Evolutionary conservation across 1,140 invertebrate genomes (phyloP), one percentile per base, ranked within the genome.

Genomic region (Dendroctonus valens): DNA sequence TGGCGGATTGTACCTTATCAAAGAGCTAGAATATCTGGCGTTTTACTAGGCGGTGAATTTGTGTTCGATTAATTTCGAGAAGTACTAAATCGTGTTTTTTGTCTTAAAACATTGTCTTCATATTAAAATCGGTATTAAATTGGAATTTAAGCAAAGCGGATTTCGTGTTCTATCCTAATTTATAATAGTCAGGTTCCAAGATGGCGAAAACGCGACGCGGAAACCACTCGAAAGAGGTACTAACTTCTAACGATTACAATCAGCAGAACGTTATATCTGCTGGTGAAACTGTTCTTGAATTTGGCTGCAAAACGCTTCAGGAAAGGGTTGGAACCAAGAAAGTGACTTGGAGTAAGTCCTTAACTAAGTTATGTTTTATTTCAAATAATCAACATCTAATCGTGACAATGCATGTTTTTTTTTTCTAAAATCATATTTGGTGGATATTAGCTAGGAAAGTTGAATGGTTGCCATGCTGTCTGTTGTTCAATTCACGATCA

Each of bases 341-440:
- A 39, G 72, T 73, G 14, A 71, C 72, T 48, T 73, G 70, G 68
- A 67, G 72, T 73, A 67, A 71, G 72, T 72, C 39, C 12, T 26
- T 26, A 26, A 26, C 26, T 26, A 26, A 26, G 26, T 26, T 1
- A 26, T 26, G 26, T n/a, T n/a, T n/a, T n/a, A n/a, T n/a, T n/a
- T n/a, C 26, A 26, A 26, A 26, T 26, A 26, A 26, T 26, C 26
- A 26, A 26, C 26, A 26, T 59, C 58, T 58, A 41, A 61, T 46
- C 57, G 39, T 65, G 48, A 58, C n/a, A 65, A 41, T n/a, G n/a
- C n/a, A n/a, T n/a, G n/a, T 65, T 41, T 37, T 60, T 44, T 39
- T 46, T 59, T 49, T 59, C 46, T 65, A 58, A 46, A 9, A 26
- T 26, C 26, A 26, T 26, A 26, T 26, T 26, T 26, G 26, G 3